A percentile compares a stretch with the other conserved stretches of the same genome.
These are phyloP conservation scores for Pheucticus melanocephalus DNA, from an alignment of 2,113 vertebrate genomes.

Conservation along the genomic window DNA sequence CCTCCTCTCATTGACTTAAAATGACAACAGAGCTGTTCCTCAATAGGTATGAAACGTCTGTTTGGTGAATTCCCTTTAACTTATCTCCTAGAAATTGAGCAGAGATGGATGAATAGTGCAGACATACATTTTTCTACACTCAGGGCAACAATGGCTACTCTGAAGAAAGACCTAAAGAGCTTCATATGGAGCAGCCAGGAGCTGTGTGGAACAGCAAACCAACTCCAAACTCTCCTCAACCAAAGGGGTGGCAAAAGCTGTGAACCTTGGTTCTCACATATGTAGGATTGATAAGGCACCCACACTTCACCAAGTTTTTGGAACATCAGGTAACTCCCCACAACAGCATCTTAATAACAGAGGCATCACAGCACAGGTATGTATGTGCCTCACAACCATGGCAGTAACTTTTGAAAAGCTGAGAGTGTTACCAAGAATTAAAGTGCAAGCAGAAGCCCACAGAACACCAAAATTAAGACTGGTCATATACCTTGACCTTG, in stretches of 20 bases:
- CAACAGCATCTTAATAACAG: neutral
- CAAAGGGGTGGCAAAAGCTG: neutral
- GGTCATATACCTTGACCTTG: neutral
- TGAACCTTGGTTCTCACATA: neutral
- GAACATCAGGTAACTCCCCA: neutral
- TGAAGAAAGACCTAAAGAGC: neutral
- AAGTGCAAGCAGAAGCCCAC: neutral
- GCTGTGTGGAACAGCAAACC: neutral
- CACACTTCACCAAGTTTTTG: neutral
- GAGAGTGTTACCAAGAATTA: neutral
- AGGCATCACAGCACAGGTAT: neutral
- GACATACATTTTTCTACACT: rapidly evolving
- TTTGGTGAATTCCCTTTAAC: neutral
- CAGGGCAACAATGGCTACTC: neutral
- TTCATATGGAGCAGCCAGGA: neutral
- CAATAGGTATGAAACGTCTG: neutral
- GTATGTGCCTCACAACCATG: neutral
- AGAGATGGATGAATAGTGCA: neutral
- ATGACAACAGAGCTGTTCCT: neutral
- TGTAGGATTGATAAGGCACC: neutral
- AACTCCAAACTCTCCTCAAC: neutral
- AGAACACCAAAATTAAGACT: neutral
- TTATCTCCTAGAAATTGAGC: neutral
- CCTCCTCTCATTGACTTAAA: neutral
- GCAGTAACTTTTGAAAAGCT: neutral